These are phyloP conservation scores for Caenorhabditis sinica DNA, from an alignment of 2,888 invertebrate species.

Conservation along the genomic window DNA sequence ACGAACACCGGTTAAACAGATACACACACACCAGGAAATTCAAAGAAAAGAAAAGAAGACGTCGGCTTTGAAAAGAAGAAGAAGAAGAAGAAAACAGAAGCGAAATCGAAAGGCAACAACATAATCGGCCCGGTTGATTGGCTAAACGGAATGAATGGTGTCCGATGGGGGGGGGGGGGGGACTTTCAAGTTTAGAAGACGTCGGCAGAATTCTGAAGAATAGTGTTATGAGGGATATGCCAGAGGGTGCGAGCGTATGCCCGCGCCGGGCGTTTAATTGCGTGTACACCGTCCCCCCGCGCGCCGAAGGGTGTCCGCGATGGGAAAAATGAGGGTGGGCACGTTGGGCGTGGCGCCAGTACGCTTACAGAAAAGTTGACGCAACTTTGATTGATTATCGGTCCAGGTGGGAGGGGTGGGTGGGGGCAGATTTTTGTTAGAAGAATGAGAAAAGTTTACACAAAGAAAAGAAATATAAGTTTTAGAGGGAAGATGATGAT, in stretches of 20 bases:
- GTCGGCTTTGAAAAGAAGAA: slow-evolving; percentile 11
- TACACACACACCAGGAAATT: slow-evolving; percentile 1
- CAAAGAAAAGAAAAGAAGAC: background rate
- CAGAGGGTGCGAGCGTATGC: slow-evolving; percentile 15
- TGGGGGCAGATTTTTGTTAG: background rate
- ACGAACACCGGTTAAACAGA: slow-evolving; percentile 56
- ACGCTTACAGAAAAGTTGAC: background rate
- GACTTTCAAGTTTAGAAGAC: slow-evolving; percentile 42
- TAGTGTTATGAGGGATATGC: slow-evolving; percentile 17
- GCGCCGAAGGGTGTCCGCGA: background rate
- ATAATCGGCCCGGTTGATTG: slow-evolving; percentile 61
- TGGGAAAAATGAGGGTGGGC: slow-evolving; percentile 6
- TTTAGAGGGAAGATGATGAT: background rate
- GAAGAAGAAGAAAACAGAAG: slow-evolving; percentile 14
- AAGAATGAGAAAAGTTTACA: background rate
- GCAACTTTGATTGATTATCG: slow-evolving; percentile 47
- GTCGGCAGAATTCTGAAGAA: slow-evolving; percentile 3
- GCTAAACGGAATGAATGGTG: slow-evolving; percentile 58
- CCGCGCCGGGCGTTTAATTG: slow-evolving; percentile 36
- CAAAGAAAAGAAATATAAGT: background rate
- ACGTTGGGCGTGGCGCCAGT: slow-evolving; percentile 38
- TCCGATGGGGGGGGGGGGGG: background rate
- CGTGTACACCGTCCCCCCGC: background rate
- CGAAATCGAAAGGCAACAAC: slow-evolving; percentile 52
- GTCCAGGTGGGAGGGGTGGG: background rate